These are phyloP conservation scores for Ophioninae sp. DNA, from an alignment of 2,888 invertebrate species.

Conservation along the genomic window DNA sequence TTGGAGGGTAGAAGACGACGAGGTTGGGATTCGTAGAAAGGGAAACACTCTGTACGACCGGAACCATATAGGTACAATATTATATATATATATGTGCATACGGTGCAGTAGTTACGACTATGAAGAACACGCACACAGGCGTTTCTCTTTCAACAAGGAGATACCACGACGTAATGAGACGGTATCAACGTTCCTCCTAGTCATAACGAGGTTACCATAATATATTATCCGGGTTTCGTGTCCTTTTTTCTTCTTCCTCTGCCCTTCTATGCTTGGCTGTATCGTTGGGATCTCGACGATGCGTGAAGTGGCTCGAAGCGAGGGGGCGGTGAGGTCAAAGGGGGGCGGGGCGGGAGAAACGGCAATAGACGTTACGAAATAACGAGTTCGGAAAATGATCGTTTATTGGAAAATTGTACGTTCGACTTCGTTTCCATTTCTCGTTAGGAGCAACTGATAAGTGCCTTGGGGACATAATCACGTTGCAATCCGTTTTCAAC, in stretches of 20 bases:
- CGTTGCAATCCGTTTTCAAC: conserved; percentile 9
- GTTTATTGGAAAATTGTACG: conserved; percentile 30
- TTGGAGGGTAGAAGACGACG: no score
- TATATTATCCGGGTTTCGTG: not conserved
- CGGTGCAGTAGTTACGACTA: not conserved
- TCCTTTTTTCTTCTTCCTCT: not conserved
- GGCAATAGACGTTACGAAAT: conserved; percentile 9
- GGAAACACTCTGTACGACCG: no score
- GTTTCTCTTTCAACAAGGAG: not conserved
- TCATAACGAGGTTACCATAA: not conserved
- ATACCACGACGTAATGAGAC: not conserved
- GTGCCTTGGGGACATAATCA: conserved; percentile 18
- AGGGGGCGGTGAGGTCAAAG: not conserved
- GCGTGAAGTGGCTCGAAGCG: conserved; percentile 19
- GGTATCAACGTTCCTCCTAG: not conserved
- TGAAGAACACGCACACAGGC: not conserved
- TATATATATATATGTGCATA: no score
- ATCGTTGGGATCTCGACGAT: conserved; percentile 18
- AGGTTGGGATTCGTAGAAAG: no score
- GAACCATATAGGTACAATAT: no score
- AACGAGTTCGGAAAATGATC: conserved; percentile 36
- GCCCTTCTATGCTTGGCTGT: conserved; percentile 3
- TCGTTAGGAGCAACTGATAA: conserved; percentile 42
- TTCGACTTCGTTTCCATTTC: conserved; percentile 64
- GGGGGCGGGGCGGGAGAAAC: not conserved